Percentiles rank a stretch among this genome's conserved stretches.
These are phyloP conservation scores for Paracanthobrama guichenoti DNA, from an alignment of 2,113 vertebrate species.

Conservation along the genomic window DNA sequence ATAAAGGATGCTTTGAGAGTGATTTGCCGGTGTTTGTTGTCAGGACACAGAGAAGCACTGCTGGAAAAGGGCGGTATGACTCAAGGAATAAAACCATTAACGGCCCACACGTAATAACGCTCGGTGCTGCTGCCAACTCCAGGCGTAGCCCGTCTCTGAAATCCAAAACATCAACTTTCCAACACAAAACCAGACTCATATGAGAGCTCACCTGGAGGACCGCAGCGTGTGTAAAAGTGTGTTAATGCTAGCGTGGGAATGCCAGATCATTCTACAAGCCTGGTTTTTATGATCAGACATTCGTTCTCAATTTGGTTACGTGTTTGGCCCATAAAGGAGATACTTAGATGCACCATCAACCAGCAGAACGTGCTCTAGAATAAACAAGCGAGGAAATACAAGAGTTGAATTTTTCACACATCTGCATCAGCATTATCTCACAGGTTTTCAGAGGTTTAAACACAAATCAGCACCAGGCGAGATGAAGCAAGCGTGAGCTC, in stretches of 20 bases:
- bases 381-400: neutral
- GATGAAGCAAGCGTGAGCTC: constrained; percentile 35
- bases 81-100: neutral
- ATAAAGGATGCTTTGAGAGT: constrained; percentile 28
- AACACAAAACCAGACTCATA: neutral
- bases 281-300: neutral
- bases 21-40: neutral
- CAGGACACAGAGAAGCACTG: neutral
- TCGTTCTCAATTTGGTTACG: neutral
- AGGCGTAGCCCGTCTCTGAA: constrained; percentile 14
- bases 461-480: constrained; percentile 29
- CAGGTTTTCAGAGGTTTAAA: neutral
- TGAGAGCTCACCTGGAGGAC: neutral
- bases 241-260: neutral
- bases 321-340: neutral
- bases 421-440: constrained; percentile 13
- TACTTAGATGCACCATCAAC: neutral
- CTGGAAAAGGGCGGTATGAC: neutral
- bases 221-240: neutral
- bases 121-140: neutral
- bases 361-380: constrained; percentile 8
- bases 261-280: neutral
- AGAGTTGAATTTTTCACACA: neutral
- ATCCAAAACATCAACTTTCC: neutral
- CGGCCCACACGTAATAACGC: neutral